phyloP scores from a whole-genome alignment of 2,888 invertebrate genomes.

The Xestia rhomboidea region DNA sequence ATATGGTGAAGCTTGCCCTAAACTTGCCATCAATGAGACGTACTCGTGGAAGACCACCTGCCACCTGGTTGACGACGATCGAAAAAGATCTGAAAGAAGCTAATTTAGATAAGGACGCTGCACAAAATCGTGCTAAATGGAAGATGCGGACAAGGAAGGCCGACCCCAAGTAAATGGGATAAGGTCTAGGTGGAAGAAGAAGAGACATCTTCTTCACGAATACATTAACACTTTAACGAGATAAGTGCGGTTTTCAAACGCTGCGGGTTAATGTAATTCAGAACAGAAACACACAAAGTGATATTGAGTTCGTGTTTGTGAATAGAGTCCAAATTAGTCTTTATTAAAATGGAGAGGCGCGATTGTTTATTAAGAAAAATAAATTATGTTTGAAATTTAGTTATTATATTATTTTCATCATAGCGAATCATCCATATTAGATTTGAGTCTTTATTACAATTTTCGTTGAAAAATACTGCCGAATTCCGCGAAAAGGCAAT shows the following conservation, averaged over 20 bases:
- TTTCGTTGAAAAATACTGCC: not conserved
- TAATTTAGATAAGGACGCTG: too few species aligned
- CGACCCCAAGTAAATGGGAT: too few species aligned
- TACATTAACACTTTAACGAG: not conserved
- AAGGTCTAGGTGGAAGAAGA: too few species aligned
- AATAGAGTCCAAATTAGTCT: not conserved
- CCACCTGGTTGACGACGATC: too few species aligned
- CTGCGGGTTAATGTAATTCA: conserved; percentile 7
- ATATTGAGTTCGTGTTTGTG: conserved; percentile 2
- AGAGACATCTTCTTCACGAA: not conserved
- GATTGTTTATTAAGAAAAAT: not conserved
- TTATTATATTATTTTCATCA: not conserved
- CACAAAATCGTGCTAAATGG: too few species aligned
- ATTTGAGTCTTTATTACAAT: not conserved
- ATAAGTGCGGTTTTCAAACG: conserved; percentile 17
- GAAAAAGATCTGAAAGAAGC: too few species aligned
- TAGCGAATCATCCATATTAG: not conserved
- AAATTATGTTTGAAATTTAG: not conserved
- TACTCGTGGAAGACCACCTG: too few species aligned
- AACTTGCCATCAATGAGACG: too few species aligned
- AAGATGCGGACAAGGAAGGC: too few species aligned
- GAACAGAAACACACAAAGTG: not conserved
- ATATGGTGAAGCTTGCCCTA: too few species aligned
- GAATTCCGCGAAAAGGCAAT: not conserved
- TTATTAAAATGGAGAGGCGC: not conserved